phyloP scores from a whole-genome alignment of 37 sponge, comb jelly and placozoan species.

The Hexactinellida sp. region DNA sequence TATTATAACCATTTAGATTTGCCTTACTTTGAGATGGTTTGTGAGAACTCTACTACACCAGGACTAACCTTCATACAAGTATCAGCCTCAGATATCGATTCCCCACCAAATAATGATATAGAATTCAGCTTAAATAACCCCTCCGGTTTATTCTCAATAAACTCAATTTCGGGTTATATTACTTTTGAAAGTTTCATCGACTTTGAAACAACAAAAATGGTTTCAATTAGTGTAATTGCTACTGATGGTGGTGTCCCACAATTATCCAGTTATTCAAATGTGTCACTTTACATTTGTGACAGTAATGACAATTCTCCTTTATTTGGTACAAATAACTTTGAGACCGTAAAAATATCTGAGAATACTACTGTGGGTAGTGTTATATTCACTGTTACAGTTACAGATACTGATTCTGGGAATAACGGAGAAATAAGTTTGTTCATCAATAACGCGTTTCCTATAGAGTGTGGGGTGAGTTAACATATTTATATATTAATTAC shows the following conservation, averaged over 20 bases:
- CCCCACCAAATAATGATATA: not conserved
- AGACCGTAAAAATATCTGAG: not conserved
- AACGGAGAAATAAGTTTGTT: not conserved
- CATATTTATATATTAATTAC: too few relatives aligned
- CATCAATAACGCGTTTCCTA: not conserved
- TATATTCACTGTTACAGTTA: not conserved
- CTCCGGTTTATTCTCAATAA: conserved; percentile 14
- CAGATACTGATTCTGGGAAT: not conserved
- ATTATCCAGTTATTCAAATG: conserved; percentile 17
- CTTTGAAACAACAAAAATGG: conserved; percentile 18
- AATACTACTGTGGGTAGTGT: not conserved
- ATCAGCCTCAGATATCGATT: not conserved
- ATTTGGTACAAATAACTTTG: not conserved
- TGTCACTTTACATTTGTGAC: not conserved
- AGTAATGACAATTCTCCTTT: not conserved
- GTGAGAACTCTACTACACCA: not conserved
- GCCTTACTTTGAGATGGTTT: not conserved
- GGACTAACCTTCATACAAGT: not conserved
- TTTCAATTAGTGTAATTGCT: conserved; percentile 21
- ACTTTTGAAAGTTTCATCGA: conserved; percentile 18
- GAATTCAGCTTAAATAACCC: not conserved
- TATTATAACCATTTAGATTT: too few relatives aligned
- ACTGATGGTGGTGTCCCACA: conserved; percentile 35
- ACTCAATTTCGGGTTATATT: conserved; percentile 29
- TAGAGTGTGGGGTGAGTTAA: not conserved